Evolutionary conservation across 2,888 invertebrate genomes (phyloP), one percentile per base, ranked within the genome.

Genomic region (Pyrocoelia pectoralis): DNA sequence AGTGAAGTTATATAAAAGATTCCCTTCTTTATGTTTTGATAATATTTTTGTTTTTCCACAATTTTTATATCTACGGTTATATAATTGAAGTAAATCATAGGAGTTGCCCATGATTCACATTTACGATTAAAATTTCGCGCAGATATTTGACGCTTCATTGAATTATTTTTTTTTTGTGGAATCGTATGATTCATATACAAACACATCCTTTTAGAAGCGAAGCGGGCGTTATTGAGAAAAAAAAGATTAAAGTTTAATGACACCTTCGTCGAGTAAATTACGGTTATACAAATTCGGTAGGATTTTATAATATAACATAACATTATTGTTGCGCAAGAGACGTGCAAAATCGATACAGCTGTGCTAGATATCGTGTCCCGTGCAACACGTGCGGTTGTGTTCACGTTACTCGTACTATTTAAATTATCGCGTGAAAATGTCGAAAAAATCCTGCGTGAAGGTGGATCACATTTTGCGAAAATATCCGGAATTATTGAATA

Each of bases 401-500:
- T 61, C 65, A 65, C 50, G 12, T 50, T 50, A 24, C 50, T 12
- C 49, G 13, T 53, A 48, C 14, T 15, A 18, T 6, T 9, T 15
- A 15, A 59, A 43, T 10, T 28, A 17, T 58, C n/a, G 28, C 38
- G 14, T 10, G 9, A 19, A 56, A 46, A 56, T 60, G 53, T 43
- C 59, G 41, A 63, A 66, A 29, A 56, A 60, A 12, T 15, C 53
- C 15, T 41, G 46, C 29, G 51, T 58, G 53, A 66, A 60, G 51
- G 61, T 67, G 54, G 69, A 68, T 55, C 71, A 73, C 56, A 70
- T 76, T 38, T 66, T 76, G 43, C 69, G 68, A 52, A 75, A 74
- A 59, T 76, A 75, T 61, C 75, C 74, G 14, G 72, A 74, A n/a
- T 48, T 76, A 24, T 56, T 76, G 18, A 68, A 68, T 33, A 69